Percentiles rank a stretch among this genome's conserved stretches.
Evolutionary conservation across 1,140 invertebrate species (phyloP).

Genomic region (Zophobas morio): DNA sequence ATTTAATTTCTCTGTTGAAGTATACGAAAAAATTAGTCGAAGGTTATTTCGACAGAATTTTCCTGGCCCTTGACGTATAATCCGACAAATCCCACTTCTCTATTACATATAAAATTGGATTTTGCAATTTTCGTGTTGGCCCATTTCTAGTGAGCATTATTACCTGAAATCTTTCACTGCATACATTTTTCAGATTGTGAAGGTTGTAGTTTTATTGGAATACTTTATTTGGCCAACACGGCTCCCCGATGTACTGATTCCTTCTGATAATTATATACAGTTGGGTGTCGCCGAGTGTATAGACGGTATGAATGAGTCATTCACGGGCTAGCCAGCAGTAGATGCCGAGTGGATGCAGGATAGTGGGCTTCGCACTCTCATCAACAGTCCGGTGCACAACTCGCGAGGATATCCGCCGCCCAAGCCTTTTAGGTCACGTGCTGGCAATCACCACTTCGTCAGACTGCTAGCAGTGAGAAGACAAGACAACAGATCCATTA

Average conservation of each 20-base stretch:
- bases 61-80: too few species aligned
- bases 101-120: too few species aligned
- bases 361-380: slow-evolving; percentile 49
- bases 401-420: slow-evolving; percentile 52
- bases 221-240: too few species aligned
- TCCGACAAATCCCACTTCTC: too few species aligned
- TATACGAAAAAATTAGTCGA: too few species aligned
- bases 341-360: slow-evolving; percentile 42
- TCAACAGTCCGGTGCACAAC: slow-evolving; percentile 52
- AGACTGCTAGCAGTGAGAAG: not conserved
- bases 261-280: slow-evolving; percentile 14
- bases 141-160: too few species aligned
- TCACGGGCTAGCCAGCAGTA: slow-evolving; percentile 37
- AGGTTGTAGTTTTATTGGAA: too few species aligned
- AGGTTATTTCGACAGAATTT: too few species aligned
- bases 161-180: too few species aligned
- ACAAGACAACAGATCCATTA: slow-evolving; percentile 21
- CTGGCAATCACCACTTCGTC: slow-evolving; percentile 32
- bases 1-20: too few species aligned
- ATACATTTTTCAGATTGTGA: too few species aligned
- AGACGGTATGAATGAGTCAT: slow-evolving; percentile 44
- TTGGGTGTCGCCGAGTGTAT: slow-evolving; percentile 27
- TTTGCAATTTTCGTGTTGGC: too few species aligned
- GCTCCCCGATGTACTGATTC: not conserved
- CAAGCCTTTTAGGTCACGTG: slow-evolving; percentile 45